A percentile compares a stretch with the other conserved stretches of the same genome.
Evolutionary conservation across 2,113 vertebrate species (phyloP).

Genomic region (Scophthalmus maximus): DNA sequence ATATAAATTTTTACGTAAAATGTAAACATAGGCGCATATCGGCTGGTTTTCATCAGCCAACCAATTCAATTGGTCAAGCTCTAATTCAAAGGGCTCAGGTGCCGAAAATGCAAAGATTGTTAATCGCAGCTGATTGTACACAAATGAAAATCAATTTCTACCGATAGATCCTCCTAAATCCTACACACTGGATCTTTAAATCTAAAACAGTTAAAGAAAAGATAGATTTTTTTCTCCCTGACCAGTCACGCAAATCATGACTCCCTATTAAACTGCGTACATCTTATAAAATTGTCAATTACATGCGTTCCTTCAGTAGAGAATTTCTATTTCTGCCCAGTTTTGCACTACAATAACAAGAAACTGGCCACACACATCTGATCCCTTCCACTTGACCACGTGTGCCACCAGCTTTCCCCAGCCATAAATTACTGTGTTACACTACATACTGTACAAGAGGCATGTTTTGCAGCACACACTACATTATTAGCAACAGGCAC

Average conservation of each 20-base stretch:
- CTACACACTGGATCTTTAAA: too few relatives aligned
- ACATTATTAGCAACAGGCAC: not conserved
- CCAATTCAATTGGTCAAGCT: too few relatives aligned
- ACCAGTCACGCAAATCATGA: not conserved
- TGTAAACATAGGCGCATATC: too few relatives aligned
- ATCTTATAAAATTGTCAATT: not conserved
- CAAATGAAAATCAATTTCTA: too few relatives aligned
- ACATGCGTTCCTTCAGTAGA: not conserved
- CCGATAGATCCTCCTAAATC: too few relatives aligned
- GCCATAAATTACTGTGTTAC: slow-evolving; percentile 9
- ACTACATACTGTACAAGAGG: not conserved
- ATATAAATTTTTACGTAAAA: too few relatives aligned
- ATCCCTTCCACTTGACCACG: not conserved
- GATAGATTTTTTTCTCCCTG: not conserved
- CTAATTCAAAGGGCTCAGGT: too few relatives aligned
- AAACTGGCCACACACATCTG: not conserved
- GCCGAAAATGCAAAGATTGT: too few relatives aligned
- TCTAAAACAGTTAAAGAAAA: too few relatives aligned
- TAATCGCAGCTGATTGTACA: too few relatives aligned
- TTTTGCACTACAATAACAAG: not conserved
- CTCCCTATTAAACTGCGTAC: not conserved
- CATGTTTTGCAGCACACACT: slow-evolving; percentile 1
- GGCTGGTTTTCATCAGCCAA: too few relatives aligned
- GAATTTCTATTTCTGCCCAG: too few relatives aligned
- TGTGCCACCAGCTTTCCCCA: not conserved